Evolutionary conservation across 2,113 vertebrate genomes (phyloP), one percentile per base, ranked within the genome.

Genomic region (Rhinopomastus cyanomelas): DNA sequence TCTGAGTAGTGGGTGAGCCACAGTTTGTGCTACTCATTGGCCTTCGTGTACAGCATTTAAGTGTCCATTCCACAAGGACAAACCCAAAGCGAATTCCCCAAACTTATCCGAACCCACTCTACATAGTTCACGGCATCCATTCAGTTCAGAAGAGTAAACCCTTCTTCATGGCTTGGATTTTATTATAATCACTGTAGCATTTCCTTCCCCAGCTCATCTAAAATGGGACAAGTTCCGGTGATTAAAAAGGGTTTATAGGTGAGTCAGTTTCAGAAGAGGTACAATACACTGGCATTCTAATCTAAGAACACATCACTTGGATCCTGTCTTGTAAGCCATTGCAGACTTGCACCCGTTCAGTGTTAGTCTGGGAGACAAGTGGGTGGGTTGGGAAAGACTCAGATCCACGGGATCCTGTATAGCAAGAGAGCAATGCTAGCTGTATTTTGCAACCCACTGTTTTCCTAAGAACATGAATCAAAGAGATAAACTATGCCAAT

Each of bases 381-480:
- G 11, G 23, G n/a, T 60, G 26, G 27, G 16, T 49, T 5, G 81
- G n/a, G 52, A 85, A 85, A 59, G 69, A 88, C 65, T 81, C 6
- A 10, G 73, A 89, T 78, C 84, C 78, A 84, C 59, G 77, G 84
- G 86, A 89, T 88, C 60, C 25, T 29, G 78, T 77, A 75, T 3
- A 91, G 77, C 75, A 64, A 3, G 65, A 95, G 22, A 95, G 87
- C 84, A 96, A 94, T 26, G 61, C 16, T 25, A 78, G 59, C 88
- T 95, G 95, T 95, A 93, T 90, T 96, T 96, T 94, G 89, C 60
- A 96, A 96, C 23, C 59, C 88, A 85, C 95, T 97, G 95, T 96
- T 97, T 97, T 96, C 79, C 53, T 84, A 95, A 60, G 72, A 94
- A 96, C 36, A 75, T n/a, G 57, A 96, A 96, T 97, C 93, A 96